phyloP scores from a whole-genome alignment of 2,113 vertebrate species.

The Rissa tridactyla region DNA sequence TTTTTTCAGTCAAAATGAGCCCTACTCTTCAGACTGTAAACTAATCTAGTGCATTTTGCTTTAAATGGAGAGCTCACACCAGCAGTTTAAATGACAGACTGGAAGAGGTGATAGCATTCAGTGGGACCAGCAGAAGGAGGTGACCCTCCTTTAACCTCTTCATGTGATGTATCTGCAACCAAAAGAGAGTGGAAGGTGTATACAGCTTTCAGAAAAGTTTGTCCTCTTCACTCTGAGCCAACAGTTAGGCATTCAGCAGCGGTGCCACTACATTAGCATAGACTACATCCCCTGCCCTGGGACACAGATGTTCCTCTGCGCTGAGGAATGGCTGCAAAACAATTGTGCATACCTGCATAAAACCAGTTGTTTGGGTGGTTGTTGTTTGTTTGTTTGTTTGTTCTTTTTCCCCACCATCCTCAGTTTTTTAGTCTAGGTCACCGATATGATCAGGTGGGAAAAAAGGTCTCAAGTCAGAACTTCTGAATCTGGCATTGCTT shows the following conservation, averaged over 20 bases:
- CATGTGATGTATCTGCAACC: background rate
- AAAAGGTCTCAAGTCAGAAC: background rate
- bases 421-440: background rate
- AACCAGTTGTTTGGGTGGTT: background rate
- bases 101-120: background rate
- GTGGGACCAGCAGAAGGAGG: background rate
- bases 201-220: background rate
- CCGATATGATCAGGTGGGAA: fast-evolving
- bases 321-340: background rate
- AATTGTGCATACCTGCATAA: background rate
- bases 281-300: background rate
- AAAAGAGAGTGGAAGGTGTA: background rate
- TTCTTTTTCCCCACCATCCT: background rate
- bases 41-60: background rate
- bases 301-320: background rate
- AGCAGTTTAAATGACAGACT: background rate
- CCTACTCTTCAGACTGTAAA: background rate
- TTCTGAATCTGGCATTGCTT: background rate
- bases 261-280: background rate
- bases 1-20: background rate
- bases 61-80: background rate
- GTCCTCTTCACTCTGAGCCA: background rate
- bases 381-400: background rate
- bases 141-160: slow-evolving; percentile 26
- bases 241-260: background rate